A percentile compares a stretch with the other conserved stretches of the same genome.
phyloP scores from a whole-genome alignment of 1,140 invertebrate genomes.

The Babylonia areolata region DNA sequence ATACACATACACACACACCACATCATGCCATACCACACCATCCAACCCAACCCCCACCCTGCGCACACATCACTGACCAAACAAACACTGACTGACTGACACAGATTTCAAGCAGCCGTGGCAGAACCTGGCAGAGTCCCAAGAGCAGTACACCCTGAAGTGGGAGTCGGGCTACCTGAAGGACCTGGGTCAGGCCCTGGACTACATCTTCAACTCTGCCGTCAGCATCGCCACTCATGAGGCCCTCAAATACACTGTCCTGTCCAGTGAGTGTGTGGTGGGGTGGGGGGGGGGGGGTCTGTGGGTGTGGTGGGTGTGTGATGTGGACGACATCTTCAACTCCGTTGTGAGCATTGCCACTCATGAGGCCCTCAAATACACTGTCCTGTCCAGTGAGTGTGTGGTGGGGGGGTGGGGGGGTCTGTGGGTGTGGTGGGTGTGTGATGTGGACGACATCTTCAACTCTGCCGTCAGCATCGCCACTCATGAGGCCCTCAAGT shows the following conservation, averaged over 20 bases:
- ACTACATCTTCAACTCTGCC: slow-evolving; percentile 79
- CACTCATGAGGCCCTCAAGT: slow-evolving; percentile 85
- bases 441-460: slow-evolving; percentile 76
- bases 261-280: slow-evolving; percentile 78
- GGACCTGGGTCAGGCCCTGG: slow-evolving; percentile 79
- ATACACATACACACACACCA: too few species aligned
- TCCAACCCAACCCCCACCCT: too few species aligned
- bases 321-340: slow-evolving; percentile 77
- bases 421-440: too few species aligned
- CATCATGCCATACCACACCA: too few species aligned
- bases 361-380: slow-evolving; percentile 85
- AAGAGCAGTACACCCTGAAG: slow-evolving; percentile 84
- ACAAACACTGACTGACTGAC: slow-evolving; percentile 39
- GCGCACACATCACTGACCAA: too few species aligned
- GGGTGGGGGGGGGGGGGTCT: not conserved
- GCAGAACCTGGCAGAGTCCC: slow-evolving; percentile 79
- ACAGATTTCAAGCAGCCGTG: slow-evolving; percentile 80
- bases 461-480: slow-evolving; percentile 82
- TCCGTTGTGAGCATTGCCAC: slow-evolving; percentile 83
- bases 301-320: too few species aligned
- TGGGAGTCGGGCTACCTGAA: slow-evolving; percentile 84
- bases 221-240: slow-evolving; percentile 84
- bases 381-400: slow-evolving; percentile 81
- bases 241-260: slow-evolving; percentile 84
- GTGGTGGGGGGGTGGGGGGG: not conserved